Percentiles rank a stretch among this genome's conserved stretches.
These are phyloP conservation scores for Laticauda laticaudata DNA, from an alignment of 2,113 vertebrate genomes.

Conservation along the genomic window DNA sequence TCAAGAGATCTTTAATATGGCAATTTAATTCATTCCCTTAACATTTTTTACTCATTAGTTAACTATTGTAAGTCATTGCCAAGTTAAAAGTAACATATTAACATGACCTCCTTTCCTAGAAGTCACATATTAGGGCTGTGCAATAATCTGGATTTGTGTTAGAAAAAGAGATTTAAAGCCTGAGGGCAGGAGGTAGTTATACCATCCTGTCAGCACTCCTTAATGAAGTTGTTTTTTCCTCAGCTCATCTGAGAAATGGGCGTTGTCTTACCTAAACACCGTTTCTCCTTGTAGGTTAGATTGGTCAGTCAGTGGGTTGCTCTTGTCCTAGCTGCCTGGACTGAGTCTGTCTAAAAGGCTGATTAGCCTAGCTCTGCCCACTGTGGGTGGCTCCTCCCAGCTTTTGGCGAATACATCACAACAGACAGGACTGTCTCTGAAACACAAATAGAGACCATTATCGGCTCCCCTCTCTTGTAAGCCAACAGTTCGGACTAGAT, in stretches of 20 bases:
- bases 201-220: not conserved
- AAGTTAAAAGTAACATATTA: not conserved
- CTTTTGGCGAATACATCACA: too few species aligned
- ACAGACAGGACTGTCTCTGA: too few species aligned
- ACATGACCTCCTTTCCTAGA: not conserved
- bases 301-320: too few species aligned
- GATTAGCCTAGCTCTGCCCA: too few species aligned
- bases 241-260: not conserved
- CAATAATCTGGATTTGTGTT: not conserved
- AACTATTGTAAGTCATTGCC: not conserved
- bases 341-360: too few species aligned
- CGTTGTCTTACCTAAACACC: too few species aligned
- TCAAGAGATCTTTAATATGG: not conserved
- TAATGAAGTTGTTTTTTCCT: not conserved
- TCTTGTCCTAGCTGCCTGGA: too few species aligned
- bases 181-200: not conserved
- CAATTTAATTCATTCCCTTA: not conserved
- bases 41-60: not conserved
- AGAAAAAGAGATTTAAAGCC: not conserved
- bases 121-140: not conserved
- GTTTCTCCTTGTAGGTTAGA: too few species aligned
- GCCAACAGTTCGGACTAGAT: too few species aligned
- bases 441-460: too few species aligned
- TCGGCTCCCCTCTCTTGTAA: too few species aligned
- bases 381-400: too few species aligned